Evolutionary conservation across 2,113 vertebrate genomes (phyloP).

Genomic region (Apodemus speciosus): DNA sequence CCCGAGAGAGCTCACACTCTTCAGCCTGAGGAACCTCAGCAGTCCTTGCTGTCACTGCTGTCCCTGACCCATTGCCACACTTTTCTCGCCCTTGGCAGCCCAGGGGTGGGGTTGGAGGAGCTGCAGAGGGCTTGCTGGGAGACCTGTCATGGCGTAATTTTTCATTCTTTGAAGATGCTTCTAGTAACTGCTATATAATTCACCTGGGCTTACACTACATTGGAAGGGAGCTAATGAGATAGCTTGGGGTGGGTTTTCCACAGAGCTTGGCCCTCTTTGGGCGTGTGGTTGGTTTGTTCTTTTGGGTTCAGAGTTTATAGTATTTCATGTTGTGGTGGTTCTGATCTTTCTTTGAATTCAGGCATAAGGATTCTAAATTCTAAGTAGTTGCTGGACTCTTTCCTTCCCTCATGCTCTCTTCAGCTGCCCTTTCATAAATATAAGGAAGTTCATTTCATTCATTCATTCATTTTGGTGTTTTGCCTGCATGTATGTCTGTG

Average conservation of each 20-base stretch:
- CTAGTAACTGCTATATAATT: constrained; percentile 13
- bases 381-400: neutral
- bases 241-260: constrained; percentile 5
- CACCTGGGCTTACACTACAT: neutral
- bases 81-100: neutral
- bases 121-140: neutral
- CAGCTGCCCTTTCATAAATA: neutral
- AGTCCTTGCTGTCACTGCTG: neutral
- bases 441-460: neutral
- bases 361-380: neutral
- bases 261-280: neutral
- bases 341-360: neutral
- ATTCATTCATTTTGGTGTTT: neutral
- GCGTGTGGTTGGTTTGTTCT: neutral
- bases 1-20: neutral
- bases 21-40: neutral
- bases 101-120: neutral
- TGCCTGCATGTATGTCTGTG: neutral
- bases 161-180: neutral
- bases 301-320: constrained; percentile 18
- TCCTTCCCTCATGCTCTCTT: neutral
- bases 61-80: accelerated
- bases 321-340: neutral
- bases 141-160: neutral
- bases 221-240: neutral